A percentile compares a stretch with the other conserved stretches of the same genome.
Evolutionary conservation across 2,113 vertebrate species (phyloP).

Genomic region (Istiophorus platypterus): DNA sequence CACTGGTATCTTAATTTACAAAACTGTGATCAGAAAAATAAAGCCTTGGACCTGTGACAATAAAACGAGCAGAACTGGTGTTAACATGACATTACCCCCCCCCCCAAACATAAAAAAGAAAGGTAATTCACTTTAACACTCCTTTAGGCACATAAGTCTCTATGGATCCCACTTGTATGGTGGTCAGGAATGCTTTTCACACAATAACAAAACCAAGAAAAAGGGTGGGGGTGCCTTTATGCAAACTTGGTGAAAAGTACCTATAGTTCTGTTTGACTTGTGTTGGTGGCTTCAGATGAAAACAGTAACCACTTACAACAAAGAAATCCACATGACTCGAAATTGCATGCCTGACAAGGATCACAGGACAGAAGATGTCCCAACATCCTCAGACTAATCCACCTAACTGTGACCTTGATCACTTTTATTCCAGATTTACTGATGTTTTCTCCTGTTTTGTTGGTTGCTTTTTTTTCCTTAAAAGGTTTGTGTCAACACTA

Average conservation of each 20-base stretch:
- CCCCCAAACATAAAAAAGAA: slow-evolving; percentile 25
- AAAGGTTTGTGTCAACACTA: slow-evolving; percentile 70
- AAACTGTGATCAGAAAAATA: slow-evolving; percentile 69
- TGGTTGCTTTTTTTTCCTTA: slow-evolving; percentile 8
- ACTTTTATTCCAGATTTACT: slow-evolving; percentile 44
- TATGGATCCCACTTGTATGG: slow-evolving; percentile 69
- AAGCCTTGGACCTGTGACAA: slow-evolving; percentile 62
- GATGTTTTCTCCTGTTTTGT: slow-evolving; percentile 18
- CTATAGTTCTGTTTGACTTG: slow-evolving; percentile 48
- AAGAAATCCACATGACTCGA: slow-evolving; percentile 49
- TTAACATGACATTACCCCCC: slow-evolving; percentile 51
- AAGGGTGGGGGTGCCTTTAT: slow-evolving; percentile 50
- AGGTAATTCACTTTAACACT: slow-evolving; percentile 66
- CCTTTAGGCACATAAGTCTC: slow-evolving; percentile 82
- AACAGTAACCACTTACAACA: slow-evolving; percentile 40
- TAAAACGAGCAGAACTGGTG: slow-evolving; percentile 62
- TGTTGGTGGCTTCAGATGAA: slow-evolving; percentile 55
- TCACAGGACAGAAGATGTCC: slow-evolving; percentile 31
- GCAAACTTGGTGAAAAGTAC: slow-evolving; percentile 51
- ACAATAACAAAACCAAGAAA: slow-evolving; percentile 19
- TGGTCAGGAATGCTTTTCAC: slow-evolving; percentile 78
- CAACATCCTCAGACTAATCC: slow-evolving; percentile 37
- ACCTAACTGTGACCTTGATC: slow-evolving; percentile 37
- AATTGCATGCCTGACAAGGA: slow-evolving; percentile 62
- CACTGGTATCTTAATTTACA: slow-evolving; percentile 70